phyloP scores from a whole-genome alignment of 2,113 vertebrate species.

The Psittacara wagleri region DNA sequence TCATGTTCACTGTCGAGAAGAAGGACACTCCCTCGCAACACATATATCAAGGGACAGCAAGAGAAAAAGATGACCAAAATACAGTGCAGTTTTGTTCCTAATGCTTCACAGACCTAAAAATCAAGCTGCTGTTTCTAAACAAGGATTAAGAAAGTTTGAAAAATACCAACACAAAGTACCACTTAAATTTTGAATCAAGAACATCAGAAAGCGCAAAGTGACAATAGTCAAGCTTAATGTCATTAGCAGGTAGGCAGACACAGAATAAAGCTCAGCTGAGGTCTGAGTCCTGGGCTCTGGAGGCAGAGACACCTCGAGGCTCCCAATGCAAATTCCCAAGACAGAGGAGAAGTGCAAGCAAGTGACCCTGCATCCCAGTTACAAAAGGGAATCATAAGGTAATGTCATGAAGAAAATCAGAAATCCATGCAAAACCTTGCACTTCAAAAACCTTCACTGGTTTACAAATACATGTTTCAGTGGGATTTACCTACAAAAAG shows the following conservation, averaged over 20 bases:
- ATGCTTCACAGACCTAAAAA: background rate
- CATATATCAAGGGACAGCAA: background rate
- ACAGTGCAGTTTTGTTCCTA: background rate
- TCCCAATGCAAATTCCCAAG: background rate
- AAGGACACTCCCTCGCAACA: background rate
- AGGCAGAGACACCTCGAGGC: background rate
- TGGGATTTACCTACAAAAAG: background rate
- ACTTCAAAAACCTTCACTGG: background rate
- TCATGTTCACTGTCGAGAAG: background rate
- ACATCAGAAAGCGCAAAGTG: background rate
- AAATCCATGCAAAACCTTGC: background rate
- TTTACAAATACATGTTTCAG: background rate
- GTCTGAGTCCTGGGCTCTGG: too few species aligned
- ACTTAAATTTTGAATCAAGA: background rate
- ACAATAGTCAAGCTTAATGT: background rate
- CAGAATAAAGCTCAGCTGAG: background rate
- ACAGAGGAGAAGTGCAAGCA: background rate
- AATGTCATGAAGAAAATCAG: background rate
- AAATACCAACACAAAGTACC: background rate
- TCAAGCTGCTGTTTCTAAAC: background rate
- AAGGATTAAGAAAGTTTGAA: background rate
- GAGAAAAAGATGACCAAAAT: background rate
- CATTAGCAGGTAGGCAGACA: background rate
- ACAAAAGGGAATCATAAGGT: background rate
- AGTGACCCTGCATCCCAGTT: too few species aligned